A percentile compares a stretch with the other conserved stretches of the same genome.
phyloP scores from a whole-genome alignment of 2,113 vertebrate genomes.

The Caretta caretta region DNA sequence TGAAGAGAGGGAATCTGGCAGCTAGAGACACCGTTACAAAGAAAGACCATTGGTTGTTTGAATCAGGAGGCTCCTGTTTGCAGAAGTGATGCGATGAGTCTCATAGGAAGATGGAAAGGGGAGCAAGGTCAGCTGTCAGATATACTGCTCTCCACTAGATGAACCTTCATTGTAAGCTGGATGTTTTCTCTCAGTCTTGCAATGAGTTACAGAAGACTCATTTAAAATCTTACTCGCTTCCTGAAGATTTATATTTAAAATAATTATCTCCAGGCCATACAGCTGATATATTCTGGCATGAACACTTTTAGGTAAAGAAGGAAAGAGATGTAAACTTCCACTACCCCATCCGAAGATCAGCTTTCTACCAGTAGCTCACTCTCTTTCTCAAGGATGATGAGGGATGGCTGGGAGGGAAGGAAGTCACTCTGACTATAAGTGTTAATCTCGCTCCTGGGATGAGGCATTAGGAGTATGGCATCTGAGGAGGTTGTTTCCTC shows the following conservation, averaged over 20 bases:
- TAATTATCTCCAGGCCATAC: not conserved
- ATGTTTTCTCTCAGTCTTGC: not conserved
- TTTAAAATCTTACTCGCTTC: not conserved
- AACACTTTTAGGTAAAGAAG: not conserved
- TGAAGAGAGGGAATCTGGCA: conserved; percentile 8
- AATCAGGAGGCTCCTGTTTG: not conserved
- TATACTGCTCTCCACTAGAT: not conserved
- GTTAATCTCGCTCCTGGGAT: not conserved
- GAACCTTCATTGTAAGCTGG: not conserved
- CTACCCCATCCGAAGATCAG: not conserved
- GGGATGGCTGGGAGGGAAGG: not conserved
- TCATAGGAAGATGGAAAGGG: not conserved
- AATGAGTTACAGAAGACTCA: not conserved
- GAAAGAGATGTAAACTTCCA: not conserved
- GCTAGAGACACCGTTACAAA: not conserved
- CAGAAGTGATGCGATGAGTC: not conserved
- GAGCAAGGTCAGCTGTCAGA: not conserved
- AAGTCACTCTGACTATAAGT: not conserved
- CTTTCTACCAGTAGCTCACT: not conserved
- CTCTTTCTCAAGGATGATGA: not conserved
- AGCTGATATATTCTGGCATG: not conserved
- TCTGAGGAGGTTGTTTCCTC: not conserved
- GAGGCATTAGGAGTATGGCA: not conserved
- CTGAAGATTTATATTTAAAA: not conserved
- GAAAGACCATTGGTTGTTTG: not conserved